Evolutionary conservation across 2,797 vertebrate genomes (phyloP).

Genomic region (Sebastes taczanowskii): DNA sequence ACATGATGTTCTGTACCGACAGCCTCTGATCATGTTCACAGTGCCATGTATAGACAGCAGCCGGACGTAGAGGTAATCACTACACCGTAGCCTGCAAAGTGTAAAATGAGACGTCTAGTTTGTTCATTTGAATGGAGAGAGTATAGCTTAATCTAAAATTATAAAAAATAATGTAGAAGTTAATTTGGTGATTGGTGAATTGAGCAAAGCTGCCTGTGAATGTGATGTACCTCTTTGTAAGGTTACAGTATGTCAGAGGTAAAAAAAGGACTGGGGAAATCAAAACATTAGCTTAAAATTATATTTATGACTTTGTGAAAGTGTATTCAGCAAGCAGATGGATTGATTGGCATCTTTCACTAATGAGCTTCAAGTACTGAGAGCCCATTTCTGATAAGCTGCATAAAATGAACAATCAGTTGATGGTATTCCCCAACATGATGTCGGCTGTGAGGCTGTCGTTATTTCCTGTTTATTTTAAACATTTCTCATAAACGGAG

Average conservation of each 20-base stretch:
- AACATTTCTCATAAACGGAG: neutral
- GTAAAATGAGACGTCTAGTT: neutral
- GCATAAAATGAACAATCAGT: neutral
- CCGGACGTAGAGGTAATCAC: neutral
- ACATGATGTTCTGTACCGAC: conserved; percentile 5
- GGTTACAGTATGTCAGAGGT: neutral
- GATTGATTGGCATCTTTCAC: neutral
- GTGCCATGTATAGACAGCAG: conserved; percentile 2
- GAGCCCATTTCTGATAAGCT: neutral
- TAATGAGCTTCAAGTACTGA: neutral
- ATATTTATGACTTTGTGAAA: neutral
- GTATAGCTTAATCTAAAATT: too few species aligned
- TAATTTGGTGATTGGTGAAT: neutral
- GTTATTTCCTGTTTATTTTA: neutral
- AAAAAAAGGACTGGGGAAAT: neutral
- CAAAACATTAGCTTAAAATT: neutral
- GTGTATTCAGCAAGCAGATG: neutral
- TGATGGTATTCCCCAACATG: neutral
- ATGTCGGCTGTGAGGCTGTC: neutral
- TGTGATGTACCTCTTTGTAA: neutral
- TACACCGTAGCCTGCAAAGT: neutral
- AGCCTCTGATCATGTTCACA: conserved; percentile 16
- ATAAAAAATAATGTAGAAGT: too few species aligned
- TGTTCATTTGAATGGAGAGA: neutral
- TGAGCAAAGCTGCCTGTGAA: neutral